Base-by-base conservation (phyloP, 2,113 vertebrate genomes). In the Pygoscelis adeliae region DNA sequence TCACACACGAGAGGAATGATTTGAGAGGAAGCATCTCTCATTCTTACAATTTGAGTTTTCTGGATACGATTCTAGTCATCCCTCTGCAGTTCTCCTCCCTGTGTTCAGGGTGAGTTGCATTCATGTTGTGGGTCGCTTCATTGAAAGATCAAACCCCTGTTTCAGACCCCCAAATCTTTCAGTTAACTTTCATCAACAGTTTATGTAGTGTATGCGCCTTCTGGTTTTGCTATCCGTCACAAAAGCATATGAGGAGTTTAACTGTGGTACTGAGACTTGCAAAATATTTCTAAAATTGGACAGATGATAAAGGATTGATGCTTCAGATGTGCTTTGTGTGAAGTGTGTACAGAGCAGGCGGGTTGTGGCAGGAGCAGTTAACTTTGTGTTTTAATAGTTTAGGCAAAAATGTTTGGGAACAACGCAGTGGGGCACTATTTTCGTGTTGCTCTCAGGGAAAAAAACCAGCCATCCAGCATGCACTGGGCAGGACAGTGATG, bases 401-500 rank as follows among this genome's bases (percentile, higher is more conserved):
- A 71, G 65, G 82, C 67, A 79, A 82, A 84, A 90, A 36, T 27
- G 20, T 77, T 94, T 83, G 73, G 82, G 50, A 90, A 56, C 8
- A 86, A 6, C 0, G 0, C 29, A 42, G 36, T 65, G 77, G 81
- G 65, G 79, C 92, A 69, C 25, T 61, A 13, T 91, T 93, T 81
- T 69, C 13, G 2, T 55, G 27, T 52, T 91, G 65, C 74, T 93
- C 40, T 84, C 32, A 36, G 44, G 65, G 62, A 32, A 20, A 61
- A 84, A 32, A 4, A 36, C 0, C 53, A 52, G n/a, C 40, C 10
- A 26, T 44, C 11, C 22, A 25, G 34, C 13, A 32, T 49, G 73
- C 19, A 5, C 5, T 40, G 91, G 58, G 61, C 84, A 66, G 74
- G 55, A 36, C 70, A 50, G 49, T n/a, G 78, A 32, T 0, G 12